Base-by-base conservation (phyloP, 2,888 invertebrate genomes). In the Cosmorhoe ocellata region DNA sequence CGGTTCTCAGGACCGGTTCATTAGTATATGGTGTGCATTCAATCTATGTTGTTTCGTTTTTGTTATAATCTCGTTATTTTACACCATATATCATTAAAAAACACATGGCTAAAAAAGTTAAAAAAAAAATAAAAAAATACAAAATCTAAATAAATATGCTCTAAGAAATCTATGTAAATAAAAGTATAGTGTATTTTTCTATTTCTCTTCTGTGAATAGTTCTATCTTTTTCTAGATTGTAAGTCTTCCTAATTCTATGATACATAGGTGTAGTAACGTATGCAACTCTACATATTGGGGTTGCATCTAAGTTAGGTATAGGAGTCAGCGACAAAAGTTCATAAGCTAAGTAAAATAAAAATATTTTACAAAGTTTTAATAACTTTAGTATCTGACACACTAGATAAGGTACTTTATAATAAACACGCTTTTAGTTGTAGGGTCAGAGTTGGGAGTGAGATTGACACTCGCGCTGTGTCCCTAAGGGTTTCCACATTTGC, bases 401-500 rank as follows among this genome's bases (percentile, higher is more conserved):
- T 51, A 39, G 33, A 6, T 51, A 39, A 32, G 10, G 13, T 42
- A 47, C 8, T 13, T 36, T 30, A 14, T 28, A 18, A 42, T 36
- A 0, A 36, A 36, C 48, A 53, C 37, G 53, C 47, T 53, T 53
- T 36, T 48, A 44, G 44, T 32, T 49, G 27, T 42, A 44, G 41
- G 9, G 14, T 44, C 44, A 49, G 40, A 52, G 27, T 45, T 53
- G 48, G 53, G 53, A 49, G 53, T 53, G 53, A 44, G 53, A 53
- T 44, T 28, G 24, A 26, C 13, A 30, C 26, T 48, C 14, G 10
- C 30, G n/a, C 36, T 53, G 37, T 40, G 40, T 36, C 32, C 13
- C 40, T 39, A n/a, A 26, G 10, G 33, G 7, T 1, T 24, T 24
- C 7, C 24, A 24, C 5, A 4, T 6, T 2, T 27, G 5, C 1